Base-by-base conservation (phyloP, 1,140 invertebrate genomes). In the Scaptomyza hsui region DNA sequence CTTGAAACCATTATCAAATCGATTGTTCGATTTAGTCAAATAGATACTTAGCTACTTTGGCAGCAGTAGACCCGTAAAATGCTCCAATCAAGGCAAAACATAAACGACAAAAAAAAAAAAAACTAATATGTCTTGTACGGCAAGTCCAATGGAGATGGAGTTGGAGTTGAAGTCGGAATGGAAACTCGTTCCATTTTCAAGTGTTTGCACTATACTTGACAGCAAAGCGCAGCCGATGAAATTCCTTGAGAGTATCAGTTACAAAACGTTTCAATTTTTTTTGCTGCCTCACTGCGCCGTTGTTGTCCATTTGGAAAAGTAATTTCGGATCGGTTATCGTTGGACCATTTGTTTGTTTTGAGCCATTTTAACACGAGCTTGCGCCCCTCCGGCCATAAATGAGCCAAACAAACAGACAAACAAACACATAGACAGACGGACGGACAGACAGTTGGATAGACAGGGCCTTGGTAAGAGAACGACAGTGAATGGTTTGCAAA, bases 261-360 rank as follows among this genome's bases (percentile, higher is more conserved):
- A 85, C 80, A 85, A 85, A 85, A 85, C 77, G 80, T 74, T 85
- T 86, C 64, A 77, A 86, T 83, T 76, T 82, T 75, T 64, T 29
- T 29, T 64, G 77, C 81, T 85, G 80, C 72, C 80, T 85, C 80
- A 85, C 72, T 67, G 75, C 55, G 32, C 45, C 52, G 6, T 29
- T 7, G 71, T 60, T 47, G 61, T 65, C 62, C 68, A 75, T 68
- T 45, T 42, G 75, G 53, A 60, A 78, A 68, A 70, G 63, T 64
- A 67, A 76, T 61, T 73, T 71, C 39, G 72, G 77, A 81, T 80
- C 73, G 72, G 72, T 59, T 80, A 85, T 85, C 75, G 72, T 57
- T 81, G 6, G 71, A 37, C 63, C 55, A 76, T 80, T 73, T 76
- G 78, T 81, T 81, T 81, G 78, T 81, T 76, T 78, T 85, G 72